A percentile compares a stretch with the other conserved stretches of the same genome.
Evolutionary conservation across 2,113 vertebrate genomes (phyloP).

Genomic region (Hoplias malabaricus): DNA sequence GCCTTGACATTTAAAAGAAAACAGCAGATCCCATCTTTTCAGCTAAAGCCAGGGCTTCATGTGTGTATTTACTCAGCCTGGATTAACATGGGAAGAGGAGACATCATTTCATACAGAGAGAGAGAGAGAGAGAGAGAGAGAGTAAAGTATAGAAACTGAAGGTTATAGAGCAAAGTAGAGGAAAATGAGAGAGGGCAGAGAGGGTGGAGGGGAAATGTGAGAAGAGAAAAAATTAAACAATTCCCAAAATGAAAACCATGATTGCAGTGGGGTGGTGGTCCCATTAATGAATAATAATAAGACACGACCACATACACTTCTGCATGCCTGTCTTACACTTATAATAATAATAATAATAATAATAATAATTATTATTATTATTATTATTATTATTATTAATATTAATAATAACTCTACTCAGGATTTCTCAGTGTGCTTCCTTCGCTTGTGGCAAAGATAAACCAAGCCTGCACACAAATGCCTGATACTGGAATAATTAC

Average conservation of each 20-base stretch:
- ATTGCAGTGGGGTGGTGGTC: background rate
- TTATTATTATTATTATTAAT: no score
- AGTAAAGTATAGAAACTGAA: no score
- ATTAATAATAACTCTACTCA: no score
- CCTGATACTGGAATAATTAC: background rate
- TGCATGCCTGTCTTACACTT: conserved; percentile 3
- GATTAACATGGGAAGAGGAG: background rate
- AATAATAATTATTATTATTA: no score
- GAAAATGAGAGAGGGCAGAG: background rate
- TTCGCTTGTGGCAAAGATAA: conserved; percentile 15
- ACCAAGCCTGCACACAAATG: background rate
- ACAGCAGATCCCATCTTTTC: background rate
- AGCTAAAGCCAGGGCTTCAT: background rate
- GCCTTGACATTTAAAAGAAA: conserved; percentile 11
- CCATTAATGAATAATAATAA: background rate
- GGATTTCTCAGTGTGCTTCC: conserved; percentile 4
- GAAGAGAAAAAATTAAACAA: background rate
- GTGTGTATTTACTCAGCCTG: background rate
- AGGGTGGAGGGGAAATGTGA: background rate
- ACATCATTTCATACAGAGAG: background rate
- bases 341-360: conserved; percentile 22
- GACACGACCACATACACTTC: background rate
- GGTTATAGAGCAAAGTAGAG: no score
- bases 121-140: background rate
- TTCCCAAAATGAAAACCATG: conserved; percentile 21